Evolutionary conservation across 2,888 invertebrate species (phyloP), one percentile per base, ranked within the genome.

Genomic region (Agrochola macilenta): DNA sequence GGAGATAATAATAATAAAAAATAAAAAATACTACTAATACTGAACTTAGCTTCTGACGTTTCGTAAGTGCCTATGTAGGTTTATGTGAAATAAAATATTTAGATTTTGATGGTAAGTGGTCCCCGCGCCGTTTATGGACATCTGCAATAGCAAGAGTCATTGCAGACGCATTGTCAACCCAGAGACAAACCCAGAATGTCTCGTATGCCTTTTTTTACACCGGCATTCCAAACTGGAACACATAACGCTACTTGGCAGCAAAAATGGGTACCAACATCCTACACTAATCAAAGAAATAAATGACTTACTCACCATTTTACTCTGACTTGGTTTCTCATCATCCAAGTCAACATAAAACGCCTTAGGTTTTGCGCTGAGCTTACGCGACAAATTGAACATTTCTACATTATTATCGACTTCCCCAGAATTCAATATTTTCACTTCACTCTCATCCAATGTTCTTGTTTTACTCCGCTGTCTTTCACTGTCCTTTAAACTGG

Each of bases 381-480:
- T 93, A 8, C 88, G 85, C 0, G 93, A 85, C 60, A 96, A 87
- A 85, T 95, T 95, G 5, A 91, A 75, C 95, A 96, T 95, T 86
- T 94, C 94, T 0, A 82, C 88, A 83, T 96, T 96, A 89, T 95
- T 96, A 74, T 96, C 94, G 0, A 95, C 90, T 0, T 78, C 89
- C 5, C 93, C 93, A 2, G 92, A 84, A 4, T 90, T 96, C 17
- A 96, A 84, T 0, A 96, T 88, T 84, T 95, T 96, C 0, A 96
- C 94, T 91, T 97, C 97, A 77, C 92, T 89, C 20, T 96, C 95
- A n/a, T 94, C 91, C 46, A 97, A 86, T 0, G 97, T 97, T 69
- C 96, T 93, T 0, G 97, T 95, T 87, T 95, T 95, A 3, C 94
- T 92, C 4, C 96, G 87, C 66, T 93, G 92, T 70, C 96, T 91